phyloP scores from a whole-genome alignment of 2,797 vertebrate species.

The Thunnus albacares region DNA sequence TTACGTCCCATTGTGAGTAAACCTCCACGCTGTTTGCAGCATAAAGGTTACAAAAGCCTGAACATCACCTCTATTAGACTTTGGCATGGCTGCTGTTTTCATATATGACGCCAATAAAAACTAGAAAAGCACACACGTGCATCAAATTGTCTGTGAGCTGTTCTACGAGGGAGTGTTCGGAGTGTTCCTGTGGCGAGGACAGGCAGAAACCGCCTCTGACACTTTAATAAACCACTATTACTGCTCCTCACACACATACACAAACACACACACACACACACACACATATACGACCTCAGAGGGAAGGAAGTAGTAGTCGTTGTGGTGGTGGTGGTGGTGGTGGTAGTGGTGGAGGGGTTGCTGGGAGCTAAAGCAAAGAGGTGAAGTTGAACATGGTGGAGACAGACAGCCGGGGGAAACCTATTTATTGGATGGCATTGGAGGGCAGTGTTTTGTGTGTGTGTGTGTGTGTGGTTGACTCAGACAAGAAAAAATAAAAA shows the following conservation, averaged over 20 bases:
- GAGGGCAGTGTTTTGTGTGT: slow-evolving; percentile 20
- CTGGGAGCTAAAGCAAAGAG: slow-evolving; percentile 47
- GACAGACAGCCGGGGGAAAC: slow-evolving; percentile 49
- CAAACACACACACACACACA: slow-evolving; percentile 21
- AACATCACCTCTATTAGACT: slow-evolving; percentile 44
- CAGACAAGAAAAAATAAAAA: slow-evolving; percentile 14
- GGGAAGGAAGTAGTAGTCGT: slow-evolving; percentile 6
- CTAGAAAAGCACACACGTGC: background rate
- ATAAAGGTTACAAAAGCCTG: slow-evolving; percentile 63
- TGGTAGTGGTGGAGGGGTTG: slow-evolving; percentile 14
- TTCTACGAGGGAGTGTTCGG: slow-evolving; percentile 8
- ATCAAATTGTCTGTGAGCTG: background rate
- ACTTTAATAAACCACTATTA: slow-evolving; percentile 65
- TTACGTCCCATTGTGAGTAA: slow-evolving; percentile 62
- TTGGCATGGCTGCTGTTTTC: slow-evolving; percentile 36
- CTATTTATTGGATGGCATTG: slow-evolving; percentile 52
- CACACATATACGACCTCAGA: slow-evolving; percentile 8
- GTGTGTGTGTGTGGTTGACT: slow-evolving; percentile 21
- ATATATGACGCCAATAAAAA: slow-evolving; percentile 23
- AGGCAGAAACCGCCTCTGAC: slow-evolving; percentile 44
- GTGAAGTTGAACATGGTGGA: slow-evolving; percentile 39
- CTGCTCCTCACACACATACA: slow-evolving; percentile 10
- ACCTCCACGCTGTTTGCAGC: slow-evolving; percentile 34
- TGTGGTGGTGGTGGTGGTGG: background rate
- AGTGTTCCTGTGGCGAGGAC: slow-evolving; percentile 40